Evolutionary conservation across 2,888 invertebrate genomes (phyloP), one percentile per base, ranked within the genome.

Genomic region (Ophion costatus): DNA sequence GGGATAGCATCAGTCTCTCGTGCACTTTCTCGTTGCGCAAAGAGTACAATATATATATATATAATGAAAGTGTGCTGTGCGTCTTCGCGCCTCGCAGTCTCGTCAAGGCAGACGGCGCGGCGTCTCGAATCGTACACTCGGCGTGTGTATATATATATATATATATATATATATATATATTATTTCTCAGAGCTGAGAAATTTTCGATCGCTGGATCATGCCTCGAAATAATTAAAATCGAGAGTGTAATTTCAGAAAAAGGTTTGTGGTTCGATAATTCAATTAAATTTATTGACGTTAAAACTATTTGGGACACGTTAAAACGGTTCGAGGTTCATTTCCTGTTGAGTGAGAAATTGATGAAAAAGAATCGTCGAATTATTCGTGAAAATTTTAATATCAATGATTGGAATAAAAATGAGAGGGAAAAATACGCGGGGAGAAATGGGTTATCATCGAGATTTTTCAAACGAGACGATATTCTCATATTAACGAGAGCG

Each of bases 51-150:
- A 45, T 59, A 67, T 67, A 42, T 57, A 63, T 56, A 20, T 63
- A n/a, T 45, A 17, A 22, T 42, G 38, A 51, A 20, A 14, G 51
- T 11, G 42, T 70, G 45, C 57, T 76, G 75, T 63, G 64, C 29
- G 42, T 75, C 77, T 82, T 82, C 90, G 88, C 90, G 92, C 92
- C 92, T 90, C 86, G 90, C 92, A 90, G 93, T 92, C 92, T 93
- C 92, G 92, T 89, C 90, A 90, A 84, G 74, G 90, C 92, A 93
- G 93, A 93, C 93, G 89, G 92, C 91, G 88, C 90, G 93, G 93
- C 92, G 92, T 85, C 90, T 89, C 59, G 42, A 20, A 22, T 59
- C 69, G 22, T 17, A 45, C 83, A 10, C 74, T 22, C 45, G 73
- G 71, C 70, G 71, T 42, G 61, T 61, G 69, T 24, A 57, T 57